These are phyloP conservation scores for Chiridota heheva DNA, from an alignment of 35 echinoderm and acorn worm genomes.

Conservation along the genomic window DNA sequence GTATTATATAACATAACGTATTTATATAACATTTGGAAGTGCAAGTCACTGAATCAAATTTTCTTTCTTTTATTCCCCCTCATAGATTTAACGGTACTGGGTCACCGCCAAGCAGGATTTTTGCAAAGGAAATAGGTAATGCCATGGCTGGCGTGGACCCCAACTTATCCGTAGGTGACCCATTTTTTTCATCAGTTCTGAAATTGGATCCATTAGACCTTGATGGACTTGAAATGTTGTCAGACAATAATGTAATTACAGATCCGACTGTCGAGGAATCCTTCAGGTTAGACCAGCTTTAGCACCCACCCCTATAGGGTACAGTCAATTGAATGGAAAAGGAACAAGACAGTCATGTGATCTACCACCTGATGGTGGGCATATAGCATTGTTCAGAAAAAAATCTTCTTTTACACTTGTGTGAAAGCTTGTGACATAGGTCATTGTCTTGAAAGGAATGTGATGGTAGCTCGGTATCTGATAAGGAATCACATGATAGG, in stretches of 20 bases:
- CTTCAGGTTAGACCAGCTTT: slow-evolving; percentile 74
- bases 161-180: slow-evolving; percentile 42
- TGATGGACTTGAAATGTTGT: slow-evolving; percentile 80
- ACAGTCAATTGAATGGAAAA: too few relatives aligned
- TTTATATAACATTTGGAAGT: not conserved
- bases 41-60: not conserved
- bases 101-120: slow-evolving; percentile 81
- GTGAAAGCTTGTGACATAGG: too few relatives aligned
- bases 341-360: too few relatives aligned
- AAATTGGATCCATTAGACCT: slow-evolving; percentile 89
- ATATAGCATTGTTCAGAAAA: too few relatives aligned
- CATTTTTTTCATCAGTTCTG: slow-evolving; percentile 61
- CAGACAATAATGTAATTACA: slow-evolving; percentile 88
- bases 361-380: too few relatives aligned
- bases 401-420: too few relatives aligned
- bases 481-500: too few relatives aligned
- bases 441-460: too few relatives aligned
- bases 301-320: not conserved
- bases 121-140: slow-evolving; percentile 87
- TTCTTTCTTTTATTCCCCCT: slow-evolving; percentile 12
- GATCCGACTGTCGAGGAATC: slow-evolving; percentile 96
- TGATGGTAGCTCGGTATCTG: too few relatives aligned
- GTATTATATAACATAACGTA: too few relatives aligned
- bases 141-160: slow-evolving; percentile 80
- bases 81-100: slow-evolving; percentile 79